A percentile compares a stretch with the other conserved stretches of the same genome.
Conservation (phyloP, 2,113 vertebrate species). For the Glaucomys volans region DNA sequence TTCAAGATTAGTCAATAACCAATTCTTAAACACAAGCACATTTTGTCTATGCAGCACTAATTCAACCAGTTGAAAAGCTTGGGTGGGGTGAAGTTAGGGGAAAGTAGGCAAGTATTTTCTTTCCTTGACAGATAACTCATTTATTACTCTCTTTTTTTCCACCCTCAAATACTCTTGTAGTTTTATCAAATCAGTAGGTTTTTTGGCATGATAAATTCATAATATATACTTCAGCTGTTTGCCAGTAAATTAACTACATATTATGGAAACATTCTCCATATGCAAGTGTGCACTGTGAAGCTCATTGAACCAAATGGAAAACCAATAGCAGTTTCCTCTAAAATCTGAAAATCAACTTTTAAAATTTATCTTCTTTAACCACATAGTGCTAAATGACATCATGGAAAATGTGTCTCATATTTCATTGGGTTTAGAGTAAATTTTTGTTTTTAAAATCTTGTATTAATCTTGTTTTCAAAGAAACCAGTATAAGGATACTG, state of each 20-base stretch:
- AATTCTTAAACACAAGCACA: not conserved
- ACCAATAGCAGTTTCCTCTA: slow-evolving; percentile 44
- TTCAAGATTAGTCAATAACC: slow-evolving; percentile 46
- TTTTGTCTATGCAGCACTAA: not conserved
- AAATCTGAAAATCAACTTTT: slow-evolving; percentile 59
- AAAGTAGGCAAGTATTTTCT: not conserved
- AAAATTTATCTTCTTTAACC: slow-evolving; percentile 71
- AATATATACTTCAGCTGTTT: slow-evolving; percentile 42
- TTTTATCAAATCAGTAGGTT: slow-evolving; percentile 22
- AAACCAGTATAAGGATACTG: not conserved
- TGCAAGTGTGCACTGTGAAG: slow-evolving; percentile 35
- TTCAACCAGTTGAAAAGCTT: not conserved
- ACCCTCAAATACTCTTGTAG: not conserved
- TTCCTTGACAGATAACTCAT: slow-evolving; percentile 7
- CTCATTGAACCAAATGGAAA: slow-evolving; percentile 52
- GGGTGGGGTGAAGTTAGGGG: not conserved
- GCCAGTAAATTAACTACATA: slow-evolving; percentile 47
- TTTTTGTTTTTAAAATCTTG: slow-evolving; percentile 42
- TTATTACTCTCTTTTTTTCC: not conserved
- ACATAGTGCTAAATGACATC: slow-evolving; percentile 56
- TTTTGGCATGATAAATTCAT: slow-evolving; percentile 36
- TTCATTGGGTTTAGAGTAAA: slow-evolving; percentile 37
- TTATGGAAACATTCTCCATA: slow-evolving; percentile 66
- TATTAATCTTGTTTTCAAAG: slow-evolving; percentile 35
- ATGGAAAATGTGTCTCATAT: slow-evolving; percentile 19